A percentile compares a stretch with the other conserved stretches of the same genome.
Conservation (phyloP, 2,888 invertebrate genomes). For the Watsonalla binaria region DNA sequence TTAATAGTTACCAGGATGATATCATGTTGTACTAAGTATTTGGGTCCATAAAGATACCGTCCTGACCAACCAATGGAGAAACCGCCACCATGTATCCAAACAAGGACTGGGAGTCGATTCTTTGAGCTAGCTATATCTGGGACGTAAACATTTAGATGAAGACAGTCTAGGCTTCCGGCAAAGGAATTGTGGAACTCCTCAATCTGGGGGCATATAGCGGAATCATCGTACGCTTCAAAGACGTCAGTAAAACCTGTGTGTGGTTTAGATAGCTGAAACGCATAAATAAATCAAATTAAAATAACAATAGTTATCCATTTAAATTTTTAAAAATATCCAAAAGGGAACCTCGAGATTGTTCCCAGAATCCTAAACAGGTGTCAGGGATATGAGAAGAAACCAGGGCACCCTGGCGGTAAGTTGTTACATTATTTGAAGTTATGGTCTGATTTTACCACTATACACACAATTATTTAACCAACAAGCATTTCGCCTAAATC, state of each 20-base stretch:
- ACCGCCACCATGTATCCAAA: slow-evolving; percentile 48
- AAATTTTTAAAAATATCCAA: too few species aligned
- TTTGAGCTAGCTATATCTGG: slow-evolving; percentile 35
- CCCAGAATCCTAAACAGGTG: too few species aligned
- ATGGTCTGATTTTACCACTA: too few species aligned
- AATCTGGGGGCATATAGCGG: slow-evolving; percentile 44
- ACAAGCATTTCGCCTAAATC: too few species aligned
- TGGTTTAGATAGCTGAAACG: slow-evolving; percentile 37
- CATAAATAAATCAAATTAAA: not conserved
- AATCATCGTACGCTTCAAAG: slow-evolving; percentile 48
- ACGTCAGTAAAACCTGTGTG: slow-evolving; percentile 32
- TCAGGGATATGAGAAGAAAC: too few species aligned
- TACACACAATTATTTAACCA: too few species aligned
- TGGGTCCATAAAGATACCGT: slow-evolving; percentile 34
- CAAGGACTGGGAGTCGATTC: slow-evolving; percentile 40
- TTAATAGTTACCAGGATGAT: slow-evolving; percentile 49
- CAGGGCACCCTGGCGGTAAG: too few species aligned
- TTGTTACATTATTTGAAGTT: too few species aligned
- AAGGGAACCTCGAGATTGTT: too few species aligned
- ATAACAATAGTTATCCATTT: not conserved
- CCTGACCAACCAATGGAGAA: slow-evolving; percentile 33
- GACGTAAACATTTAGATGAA: slow-evolving; percentile 45
- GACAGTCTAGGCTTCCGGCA: slow-evolving; percentile 40
- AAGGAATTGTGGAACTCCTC: slow-evolving; percentile 28
- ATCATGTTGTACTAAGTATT: slow-evolving; percentile 41